A percentile compares a stretch with the other conserved stretches of the same genome.
Conservation (phyloP, 2,797 vertebrate genomes). For the Adrianichthys oophorus region DNA sequence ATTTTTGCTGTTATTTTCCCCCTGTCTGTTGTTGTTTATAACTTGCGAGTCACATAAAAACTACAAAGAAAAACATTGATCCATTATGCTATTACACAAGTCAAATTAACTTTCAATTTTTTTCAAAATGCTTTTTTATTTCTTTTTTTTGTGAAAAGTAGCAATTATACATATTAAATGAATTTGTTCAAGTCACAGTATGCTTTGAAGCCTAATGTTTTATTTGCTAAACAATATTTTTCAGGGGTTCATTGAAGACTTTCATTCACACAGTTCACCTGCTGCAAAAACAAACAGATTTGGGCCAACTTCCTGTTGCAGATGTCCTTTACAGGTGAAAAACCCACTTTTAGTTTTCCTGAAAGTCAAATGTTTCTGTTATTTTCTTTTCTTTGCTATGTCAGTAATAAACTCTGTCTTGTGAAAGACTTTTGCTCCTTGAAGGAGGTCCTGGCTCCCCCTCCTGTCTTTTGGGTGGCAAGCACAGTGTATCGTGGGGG, state of each 20-base stretch:
- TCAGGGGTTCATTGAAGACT: conserved; percentile 96
- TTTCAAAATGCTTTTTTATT: too few relatives aligned
- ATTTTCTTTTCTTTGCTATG: neutral
- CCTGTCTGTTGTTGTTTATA: too few relatives aligned
- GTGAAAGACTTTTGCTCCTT: conserved; percentile 88
- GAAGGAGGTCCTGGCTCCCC: conserved; percentile 97
- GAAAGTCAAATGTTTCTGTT: neutral
- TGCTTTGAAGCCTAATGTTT: conserved; percentile 43
- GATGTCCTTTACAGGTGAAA: conserved; percentile 95
- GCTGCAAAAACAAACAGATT: conserved; percentile 95
- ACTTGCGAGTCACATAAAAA: too few relatives aligned
- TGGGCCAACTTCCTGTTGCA: conserved; percentile 93
- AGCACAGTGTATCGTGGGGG: conserved; percentile 98
- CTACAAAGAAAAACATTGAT: too few relatives aligned
- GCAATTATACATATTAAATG: too few relatives aligned
- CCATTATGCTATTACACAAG: too few relatives aligned
- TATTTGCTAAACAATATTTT: conserved; percentile 36
- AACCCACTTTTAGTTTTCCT: neutral
- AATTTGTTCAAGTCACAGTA: conserved; percentile 18
- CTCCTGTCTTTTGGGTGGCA: conserved; percentile 94
- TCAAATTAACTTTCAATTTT: too few relatives aligned
- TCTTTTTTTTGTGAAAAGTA: too few relatives aligned
- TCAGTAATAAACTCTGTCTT: conserved; percentile 10
- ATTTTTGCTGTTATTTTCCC: conserved; percentile 10
- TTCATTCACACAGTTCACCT: conserved; percentile 98